Percentiles rank a stretch among this genome's conserved stretches.
Evolutionary conservation across 2,113 vertebrate genomes (phyloP).

Genomic region (Seriola dumerili): DNA sequence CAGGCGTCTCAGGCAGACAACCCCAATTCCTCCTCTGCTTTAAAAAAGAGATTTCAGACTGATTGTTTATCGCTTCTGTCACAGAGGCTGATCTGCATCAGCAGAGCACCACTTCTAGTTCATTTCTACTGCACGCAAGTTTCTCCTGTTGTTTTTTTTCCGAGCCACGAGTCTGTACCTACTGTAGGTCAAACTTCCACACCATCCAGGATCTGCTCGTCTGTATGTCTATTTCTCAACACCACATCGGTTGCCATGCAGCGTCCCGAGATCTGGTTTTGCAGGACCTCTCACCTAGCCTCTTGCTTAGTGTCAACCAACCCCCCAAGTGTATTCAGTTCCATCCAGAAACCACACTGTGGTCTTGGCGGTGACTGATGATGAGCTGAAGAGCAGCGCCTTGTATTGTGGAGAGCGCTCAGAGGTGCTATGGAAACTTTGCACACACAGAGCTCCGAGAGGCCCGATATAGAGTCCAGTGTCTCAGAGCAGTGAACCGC

Average conservation of each 20-base stretch:
- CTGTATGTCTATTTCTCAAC: not conserved
- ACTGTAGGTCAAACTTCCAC: not conserved
- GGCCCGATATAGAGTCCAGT: conserved; percentile 75
- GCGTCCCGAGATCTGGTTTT: conserved; percentile 12
- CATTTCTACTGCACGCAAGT: not conserved
- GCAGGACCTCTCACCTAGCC: conserved; percentile 63
- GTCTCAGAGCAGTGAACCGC: conserved; percentile 69
- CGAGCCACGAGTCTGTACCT: not conserved
- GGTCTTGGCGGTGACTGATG: conserved; percentile 76
- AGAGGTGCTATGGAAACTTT: conserved; percentile 80
- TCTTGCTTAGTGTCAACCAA: conserved; percentile 45
- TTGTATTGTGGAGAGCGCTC: conserved; percentile 61
- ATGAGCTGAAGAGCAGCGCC: conserved; percentile 68
- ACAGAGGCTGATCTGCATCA: not conserved
- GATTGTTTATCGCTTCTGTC: not conserved
- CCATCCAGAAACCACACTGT: conserved; percentile 88
- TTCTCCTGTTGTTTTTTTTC: not conserved
- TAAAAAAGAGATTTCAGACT: conserved; percentile 29
- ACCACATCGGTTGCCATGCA: conserved; percentile 3
- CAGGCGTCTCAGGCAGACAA: conserved; percentile 58
- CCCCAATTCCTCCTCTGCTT: conserved; percentile 77
- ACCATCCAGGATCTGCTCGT: not conserved
- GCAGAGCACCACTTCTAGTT: not conserved
- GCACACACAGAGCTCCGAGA: conserved; percentile 50
- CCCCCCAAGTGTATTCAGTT: conserved; percentile 64